These are phyloP conservation scores for Drosophila mayri DNA, from an alignment of 1,140 invertebrate species.

Conservation along the genomic window DNA sequence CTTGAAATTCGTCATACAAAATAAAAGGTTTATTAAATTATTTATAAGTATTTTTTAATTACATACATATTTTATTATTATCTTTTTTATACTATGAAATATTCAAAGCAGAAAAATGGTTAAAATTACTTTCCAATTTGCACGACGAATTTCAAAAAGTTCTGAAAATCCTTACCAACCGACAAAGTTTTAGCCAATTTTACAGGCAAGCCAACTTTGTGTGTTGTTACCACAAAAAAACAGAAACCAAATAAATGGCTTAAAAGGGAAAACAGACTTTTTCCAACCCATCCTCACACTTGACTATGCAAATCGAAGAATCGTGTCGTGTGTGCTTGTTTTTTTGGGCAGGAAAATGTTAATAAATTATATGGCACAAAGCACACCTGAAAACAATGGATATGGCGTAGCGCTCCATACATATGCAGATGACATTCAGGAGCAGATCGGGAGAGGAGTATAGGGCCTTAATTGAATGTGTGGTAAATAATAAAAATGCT, in stretches of 20 bases:
- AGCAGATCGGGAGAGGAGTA: constrained; percentile 2
- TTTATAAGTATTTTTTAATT: neutral
- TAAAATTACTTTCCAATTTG: neutral
- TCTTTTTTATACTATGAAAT: neutral
- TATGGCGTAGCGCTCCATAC: constrained; percentile 15
- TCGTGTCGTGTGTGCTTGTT: constrained; percentile 42
- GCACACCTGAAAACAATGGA: constrained; percentile 32
- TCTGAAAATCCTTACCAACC: too few relatives aligned
- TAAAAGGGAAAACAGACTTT: constrained; percentile 11
- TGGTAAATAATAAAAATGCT: constrained; percentile 68
- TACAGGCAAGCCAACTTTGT: constrained; percentile 17
- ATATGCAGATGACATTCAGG: constrained; percentile 50
- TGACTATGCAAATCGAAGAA: constrained; percentile 76
- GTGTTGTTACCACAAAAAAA: constrained; percentile 16
- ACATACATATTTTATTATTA: neutral
- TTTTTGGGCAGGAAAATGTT: constrained; percentile 24
- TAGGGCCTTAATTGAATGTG: constrained; percentile 62
- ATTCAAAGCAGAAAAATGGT: neutral
- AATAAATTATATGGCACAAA: constrained; percentile 53
- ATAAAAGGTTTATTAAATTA: too few relatives aligned
- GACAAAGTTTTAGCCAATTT: constrained; percentile 5
- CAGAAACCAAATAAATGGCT: neutral
- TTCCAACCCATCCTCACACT: constrained; percentile 39
- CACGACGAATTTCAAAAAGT: constrained; percentile 2
- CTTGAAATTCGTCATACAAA: neutral